Base-by-base conservation (phyloP, 1,140 invertebrate genomes). In the Sycobia sp. region DNA sequence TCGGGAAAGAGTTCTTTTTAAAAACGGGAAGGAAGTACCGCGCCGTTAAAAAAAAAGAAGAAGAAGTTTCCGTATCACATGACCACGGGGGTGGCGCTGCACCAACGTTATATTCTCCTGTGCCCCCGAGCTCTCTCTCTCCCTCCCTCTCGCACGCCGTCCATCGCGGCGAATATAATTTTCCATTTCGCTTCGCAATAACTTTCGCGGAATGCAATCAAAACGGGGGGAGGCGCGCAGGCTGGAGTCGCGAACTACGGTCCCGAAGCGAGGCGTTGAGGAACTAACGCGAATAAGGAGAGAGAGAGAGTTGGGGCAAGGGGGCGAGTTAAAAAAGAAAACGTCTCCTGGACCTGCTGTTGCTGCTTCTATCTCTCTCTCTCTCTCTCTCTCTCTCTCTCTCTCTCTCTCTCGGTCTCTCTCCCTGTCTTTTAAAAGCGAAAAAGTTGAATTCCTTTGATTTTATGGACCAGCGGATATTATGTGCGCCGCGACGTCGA, bases 151-250 rank as follows among this genome's bases (percentile, higher is more conserved):
- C n/a, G n/a, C n/a, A n/a, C n/a, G n/a, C n/a, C n/a, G n/a, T n/a
- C n/a, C n/a, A n/a, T n/a, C 54, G 18, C 9, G 9, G 18, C 38
- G 23, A 60, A 60, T n/a, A n/a, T 60, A 60, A 60, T 60, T 63
- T 56, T 49, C 34, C 51, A 25, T 49, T 16, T 56, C 16, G 16
- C 61, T 41, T 50, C 29, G 43, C 44, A 63, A 50, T 56, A 41
- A 49, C 29, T 47, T 54, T 44, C 62, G 39, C 20, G 14, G 47
- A 20, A 63, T 49, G 16, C 22, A 63, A 63, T 63, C 44, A 61
- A 53, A 61, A 41, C 10, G 39, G 14, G 16, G 39, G 10, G 49
- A 51, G 18, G 11, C 10, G 18, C 32, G 10, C 0, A 22, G 4
- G 10, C 10, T 8, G 2, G 13, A 29, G 47, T 14, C n/a, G 27